Conservation (phyloP, 2,113 vertebrate species). For the Mixornis gularis region DNA sequence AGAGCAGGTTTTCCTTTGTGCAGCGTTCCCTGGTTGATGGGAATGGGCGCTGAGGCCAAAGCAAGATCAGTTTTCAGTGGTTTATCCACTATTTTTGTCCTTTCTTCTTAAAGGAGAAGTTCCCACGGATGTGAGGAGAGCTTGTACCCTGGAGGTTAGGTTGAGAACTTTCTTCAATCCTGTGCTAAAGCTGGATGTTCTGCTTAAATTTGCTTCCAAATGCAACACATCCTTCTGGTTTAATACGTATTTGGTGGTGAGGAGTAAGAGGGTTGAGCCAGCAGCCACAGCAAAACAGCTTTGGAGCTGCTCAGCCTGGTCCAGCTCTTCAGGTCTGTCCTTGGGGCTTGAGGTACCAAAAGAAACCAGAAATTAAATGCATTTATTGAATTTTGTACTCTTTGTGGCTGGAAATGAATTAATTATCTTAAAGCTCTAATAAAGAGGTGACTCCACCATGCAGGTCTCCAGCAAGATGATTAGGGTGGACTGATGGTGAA, state of each 20-base stretch:
- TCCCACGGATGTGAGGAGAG: rapidly evolving
- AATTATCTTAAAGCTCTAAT: background rate
- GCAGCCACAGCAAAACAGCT: background rate
- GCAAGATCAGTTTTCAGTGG: background rate
- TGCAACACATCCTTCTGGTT: background rate
- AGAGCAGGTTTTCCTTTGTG: background rate
- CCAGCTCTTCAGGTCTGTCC: background rate
- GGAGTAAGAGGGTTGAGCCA: background rate
- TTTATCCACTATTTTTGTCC: background rate
- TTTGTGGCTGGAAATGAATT: background rate
- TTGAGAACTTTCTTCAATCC: background rate
- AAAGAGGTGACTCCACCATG: background rate
- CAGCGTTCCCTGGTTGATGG: background rate
- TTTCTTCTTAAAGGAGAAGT: background rate
- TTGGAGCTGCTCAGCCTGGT: background rate
- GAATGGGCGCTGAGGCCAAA: background rate
- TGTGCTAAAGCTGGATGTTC: background rate
- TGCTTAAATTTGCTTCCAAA: background rate
- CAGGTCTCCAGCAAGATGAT: background rate
- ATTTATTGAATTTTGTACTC: background rate
- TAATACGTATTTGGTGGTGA: background rate
- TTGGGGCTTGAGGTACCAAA: background rate
- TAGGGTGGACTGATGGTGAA: background rate
- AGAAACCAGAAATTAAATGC: background rate
- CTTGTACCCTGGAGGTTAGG: background rate